Base-by-base conservation (phyloP, 2,888 invertebrate genomes). In the Mimas tiliae region DNA sequence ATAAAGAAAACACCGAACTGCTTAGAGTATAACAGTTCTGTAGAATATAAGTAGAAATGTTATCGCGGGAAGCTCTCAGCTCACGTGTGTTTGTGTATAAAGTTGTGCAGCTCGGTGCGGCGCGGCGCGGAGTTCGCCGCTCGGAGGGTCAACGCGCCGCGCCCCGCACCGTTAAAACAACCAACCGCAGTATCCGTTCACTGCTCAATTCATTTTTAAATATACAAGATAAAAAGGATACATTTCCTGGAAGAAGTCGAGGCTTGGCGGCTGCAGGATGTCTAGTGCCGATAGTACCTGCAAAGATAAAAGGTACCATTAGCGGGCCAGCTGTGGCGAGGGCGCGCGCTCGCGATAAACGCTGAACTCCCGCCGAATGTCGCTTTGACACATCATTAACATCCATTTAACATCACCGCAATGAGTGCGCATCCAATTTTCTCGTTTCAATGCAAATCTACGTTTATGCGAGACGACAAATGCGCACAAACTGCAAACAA, bases 171-270 rank as follows among this genome's bases (percentile, higher is more conserved):
- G 81, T 83, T 84, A 78, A 82, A 78, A 75, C 74, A 70, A 71
- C 71, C 71, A 68, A 69, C 58, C 76, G 75, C 71, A 71, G 76
- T 79, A 74, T 74, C 79, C 70, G 73, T 33, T 58, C 75, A 74
- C 72, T 69, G 69, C 72, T 74, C 74, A 79, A 77, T 76, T 72
- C 69, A 74, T 72, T 69, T 73, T 72, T 69, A 71, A 72, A 70
- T 70, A 67, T 71, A 66, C 50, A 72, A 70, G 67, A 71, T 74
- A 70, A 88, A 97, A 97, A 97, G 97, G 97, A 97, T 98, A 99
- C 99, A 99, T 98, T 97, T 99, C 99, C 95, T 99, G 99, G 95
- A 99, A 99, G 95, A 98, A 99, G 95, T 99, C 99, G 94, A 99
- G 96, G 94, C 98, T 98, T 80, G 99, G 98, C 84, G 99, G 99